Percentiles rank a stretch among this genome's conserved stretches.
These are phyloP conservation scores for Antechinus stuartii DNA, from an alignment of 2,113 vertebrate species.

Conservation along the genomic window DNA sequence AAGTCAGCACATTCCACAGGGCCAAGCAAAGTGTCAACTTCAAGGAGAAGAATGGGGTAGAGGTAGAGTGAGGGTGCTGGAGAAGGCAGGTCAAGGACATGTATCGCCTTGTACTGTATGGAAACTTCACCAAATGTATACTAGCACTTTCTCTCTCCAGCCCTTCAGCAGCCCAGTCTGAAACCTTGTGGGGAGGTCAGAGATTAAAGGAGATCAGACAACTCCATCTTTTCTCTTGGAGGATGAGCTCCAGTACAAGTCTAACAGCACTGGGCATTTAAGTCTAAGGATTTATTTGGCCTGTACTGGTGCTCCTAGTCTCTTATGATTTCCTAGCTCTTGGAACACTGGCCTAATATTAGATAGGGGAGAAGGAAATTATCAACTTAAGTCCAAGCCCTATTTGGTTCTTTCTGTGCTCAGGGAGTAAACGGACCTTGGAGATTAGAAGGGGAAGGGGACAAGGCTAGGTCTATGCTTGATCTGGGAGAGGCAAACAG, in stretches of 20 bases:
- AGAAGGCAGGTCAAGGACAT: background rate
- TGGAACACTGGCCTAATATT: background rate
- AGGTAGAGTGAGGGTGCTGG: background rate
- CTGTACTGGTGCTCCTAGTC: background rate
- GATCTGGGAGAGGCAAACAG: background rate
- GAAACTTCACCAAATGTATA: background rate
- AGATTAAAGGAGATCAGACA: background rate
- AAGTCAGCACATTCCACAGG: constrained; percentile 2
- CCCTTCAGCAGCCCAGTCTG: background rate
- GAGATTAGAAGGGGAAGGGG: background rate
- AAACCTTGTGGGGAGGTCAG: background rate
- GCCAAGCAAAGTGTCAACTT: background rate
- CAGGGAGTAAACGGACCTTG: background rate
- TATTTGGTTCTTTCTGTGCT: background rate
- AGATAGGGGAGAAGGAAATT: background rate
- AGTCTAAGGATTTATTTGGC: background rate
- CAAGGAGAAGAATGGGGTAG: background rate
- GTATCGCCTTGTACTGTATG: background rate
- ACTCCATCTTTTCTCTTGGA: background rate
- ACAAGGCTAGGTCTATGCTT: background rate
- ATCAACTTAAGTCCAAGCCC: background rate
- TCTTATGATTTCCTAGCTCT: background rate
- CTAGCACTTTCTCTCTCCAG: background rate
- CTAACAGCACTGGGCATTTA: background rate
- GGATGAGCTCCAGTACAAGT: background rate